Conservation (phyloP, 2,113 vertebrate species). For the Ptyas mucosa region DNA sequence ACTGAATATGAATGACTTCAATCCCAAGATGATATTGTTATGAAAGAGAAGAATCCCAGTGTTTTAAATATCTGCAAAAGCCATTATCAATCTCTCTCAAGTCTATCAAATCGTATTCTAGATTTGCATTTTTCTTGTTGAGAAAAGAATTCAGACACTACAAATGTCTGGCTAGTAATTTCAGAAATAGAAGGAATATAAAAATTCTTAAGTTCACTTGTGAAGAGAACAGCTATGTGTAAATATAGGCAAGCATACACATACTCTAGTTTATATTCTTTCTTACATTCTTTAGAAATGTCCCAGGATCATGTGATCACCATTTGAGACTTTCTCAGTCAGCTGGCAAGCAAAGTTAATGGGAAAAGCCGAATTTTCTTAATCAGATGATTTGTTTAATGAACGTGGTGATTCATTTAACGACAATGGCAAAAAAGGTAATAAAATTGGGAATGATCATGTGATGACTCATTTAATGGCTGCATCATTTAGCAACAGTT, state of each 20-base stretch:
- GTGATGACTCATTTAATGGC: not conserved
- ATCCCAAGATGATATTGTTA: slow-evolving; percentile 13
- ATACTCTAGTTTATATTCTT: not conserved
- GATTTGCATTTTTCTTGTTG: slow-evolving; percentile 14
- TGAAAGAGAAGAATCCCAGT: fast-evolving
- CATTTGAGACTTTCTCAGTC: not conserved
- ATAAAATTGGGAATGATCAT: not conserved
- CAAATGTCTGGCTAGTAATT: not conserved
- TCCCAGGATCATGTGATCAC: not conserved
- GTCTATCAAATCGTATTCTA: not conserved
- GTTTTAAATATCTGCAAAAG: slow-evolving; percentile 20
- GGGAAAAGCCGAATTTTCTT: not conserved
- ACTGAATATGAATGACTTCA: not conserved
- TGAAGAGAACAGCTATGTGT: fast-evolving
- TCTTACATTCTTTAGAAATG: not conserved
- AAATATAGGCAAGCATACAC: not conserved
- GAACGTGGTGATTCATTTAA: not conserved
- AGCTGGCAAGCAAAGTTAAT: not conserved
- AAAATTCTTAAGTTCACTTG: not conserved
- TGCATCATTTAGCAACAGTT: not conserved
- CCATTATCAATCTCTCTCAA: not conserved
- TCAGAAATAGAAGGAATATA: not conserved
- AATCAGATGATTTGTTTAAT: not conserved
- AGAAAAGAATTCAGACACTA: not conserved
- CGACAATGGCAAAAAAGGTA: not conserved